phyloP scores from a whole-genome alignment of 1,140 invertebrate genomes.

The Neodiprion lecontei region DNA sequence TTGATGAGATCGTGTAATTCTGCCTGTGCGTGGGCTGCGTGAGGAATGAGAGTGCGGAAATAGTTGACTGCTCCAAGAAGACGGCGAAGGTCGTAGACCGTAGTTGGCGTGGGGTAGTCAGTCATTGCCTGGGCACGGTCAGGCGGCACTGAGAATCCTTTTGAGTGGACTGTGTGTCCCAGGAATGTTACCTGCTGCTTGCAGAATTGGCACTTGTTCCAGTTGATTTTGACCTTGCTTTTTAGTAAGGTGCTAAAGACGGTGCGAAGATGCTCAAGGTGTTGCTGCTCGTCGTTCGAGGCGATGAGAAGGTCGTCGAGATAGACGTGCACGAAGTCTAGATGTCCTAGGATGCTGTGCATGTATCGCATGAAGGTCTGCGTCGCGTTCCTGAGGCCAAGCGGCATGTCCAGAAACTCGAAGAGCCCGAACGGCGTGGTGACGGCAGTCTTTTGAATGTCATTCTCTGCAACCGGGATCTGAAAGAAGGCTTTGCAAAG shows the following conservation, averaged over 20 bases:
- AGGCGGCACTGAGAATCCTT: conserved; percentile 18
- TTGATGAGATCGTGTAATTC: conserved; percentile 20
- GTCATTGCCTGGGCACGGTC: conserved; percentile 30
- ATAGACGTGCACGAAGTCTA: conserved; percentile 32
- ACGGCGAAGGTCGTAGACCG: conserved; percentile 31
- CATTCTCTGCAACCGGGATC: conserved; percentile 28
- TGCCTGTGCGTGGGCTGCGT: conserved; percentile 23
- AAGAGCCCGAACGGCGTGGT: conserved; percentile 43
- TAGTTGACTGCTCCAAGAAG: conserved; percentile 47
- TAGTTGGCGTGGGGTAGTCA: conserved; percentile 29
- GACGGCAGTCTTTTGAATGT: conserved; percentile 33
- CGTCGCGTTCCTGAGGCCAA: conserved; percentile 34
- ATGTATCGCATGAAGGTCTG: conserved; percentile 48
- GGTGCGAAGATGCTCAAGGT: conserved; percentile 20
- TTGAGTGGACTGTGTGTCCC: conserved; percentile 31
- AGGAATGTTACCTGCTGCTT: conserved; percentile 38
- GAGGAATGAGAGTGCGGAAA: conserved; percentile 34
- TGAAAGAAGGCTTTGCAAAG: conserved; percentile 55
- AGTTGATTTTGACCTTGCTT: conserved; percentile 41
- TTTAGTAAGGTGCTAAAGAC: conserved; percentile 32
- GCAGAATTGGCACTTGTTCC: conserved; percentile 42
- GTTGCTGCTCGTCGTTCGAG: conserved; percentile 27
- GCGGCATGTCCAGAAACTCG: conserved; percentile 20
- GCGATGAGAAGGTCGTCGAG: conserved; percentile 42
- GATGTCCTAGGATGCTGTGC: conserved; percentile 19